phyloP scores from a whole-genome alignment of 2,797 vertebrate species.

The Astyanax mexicanus region DNA sequence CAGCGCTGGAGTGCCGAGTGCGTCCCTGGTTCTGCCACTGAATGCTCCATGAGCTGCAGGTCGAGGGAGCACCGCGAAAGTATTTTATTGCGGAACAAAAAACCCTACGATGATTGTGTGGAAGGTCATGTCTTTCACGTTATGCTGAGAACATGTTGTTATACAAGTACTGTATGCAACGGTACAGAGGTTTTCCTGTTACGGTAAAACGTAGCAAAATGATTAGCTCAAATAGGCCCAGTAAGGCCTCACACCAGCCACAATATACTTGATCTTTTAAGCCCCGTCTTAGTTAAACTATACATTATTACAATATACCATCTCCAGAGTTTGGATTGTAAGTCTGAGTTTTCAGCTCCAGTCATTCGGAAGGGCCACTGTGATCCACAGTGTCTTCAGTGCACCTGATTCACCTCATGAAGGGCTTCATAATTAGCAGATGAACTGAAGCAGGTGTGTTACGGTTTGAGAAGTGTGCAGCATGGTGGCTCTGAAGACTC shows the following conservation, averaged over 20 bases:
- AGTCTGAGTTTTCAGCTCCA: slow-evolving; percentile 6
- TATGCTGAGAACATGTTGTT: slow-evolving; percentile 34
- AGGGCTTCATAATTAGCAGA: slow-evolving; percentile 43
- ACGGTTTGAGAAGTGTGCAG: background rate
- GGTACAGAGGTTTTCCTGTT: slow-evolving; percentile 23
- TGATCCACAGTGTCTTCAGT: background rate
- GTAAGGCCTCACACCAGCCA: slow-evolving; percentile 30
- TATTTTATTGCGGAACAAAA: background rate
- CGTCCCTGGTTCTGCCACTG: slow-evolving; percentile 4
- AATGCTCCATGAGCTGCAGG: background rate
- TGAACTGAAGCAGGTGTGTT: slow-evolving; percentile 28
- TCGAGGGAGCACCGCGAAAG: slow-evolving; percentile 7
- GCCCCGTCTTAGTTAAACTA: background rate
- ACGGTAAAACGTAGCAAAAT: slow-evolving; percentile 2
- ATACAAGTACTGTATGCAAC: slow-evolving; percentile 40
- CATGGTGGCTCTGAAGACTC: slow-evolving; percentile 8
- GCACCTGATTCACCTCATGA: slow-evolving; percentile 32
- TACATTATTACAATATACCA: background rate
- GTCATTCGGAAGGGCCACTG: background rate
- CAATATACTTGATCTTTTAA: background rate
- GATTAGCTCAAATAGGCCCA: slow-evolving; percentile 23
- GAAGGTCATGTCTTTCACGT: slow-evolving; percentile 17
- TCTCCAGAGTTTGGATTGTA: slow-evolving; percentile 3
- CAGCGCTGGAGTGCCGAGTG: background rate
- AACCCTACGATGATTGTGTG: slow-evolving; percentile 2